Conservation (phyloP, 2,888 invertebrate genomes). For the Adineta ricciae region DNA sequence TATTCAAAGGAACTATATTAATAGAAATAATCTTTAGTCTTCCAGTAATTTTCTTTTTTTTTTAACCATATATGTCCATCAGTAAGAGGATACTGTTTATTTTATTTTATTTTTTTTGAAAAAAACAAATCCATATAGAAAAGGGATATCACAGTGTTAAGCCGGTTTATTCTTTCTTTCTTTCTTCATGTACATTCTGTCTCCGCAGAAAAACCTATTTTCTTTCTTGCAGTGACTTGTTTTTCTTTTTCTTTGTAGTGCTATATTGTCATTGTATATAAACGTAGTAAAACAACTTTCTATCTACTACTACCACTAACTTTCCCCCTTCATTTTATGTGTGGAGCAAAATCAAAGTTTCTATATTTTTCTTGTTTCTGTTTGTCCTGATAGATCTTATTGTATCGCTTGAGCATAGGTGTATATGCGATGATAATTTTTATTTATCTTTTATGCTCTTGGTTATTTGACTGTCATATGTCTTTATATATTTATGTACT, state of each 20-base stretch:
- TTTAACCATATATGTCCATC: background rate
- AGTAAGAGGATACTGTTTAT: background rate
- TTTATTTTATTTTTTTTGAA: no score
- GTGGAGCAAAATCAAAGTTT: background rate
- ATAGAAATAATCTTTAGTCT: background rate
- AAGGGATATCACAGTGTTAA: background rate
- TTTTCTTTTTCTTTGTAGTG: background rate
- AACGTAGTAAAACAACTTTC: background rate
- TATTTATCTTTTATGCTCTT: background rate
- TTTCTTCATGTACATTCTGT: background rate
- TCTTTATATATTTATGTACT: background rate
- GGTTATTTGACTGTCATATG: background rate
- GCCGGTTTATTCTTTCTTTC: background rate
- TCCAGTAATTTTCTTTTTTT: background rate
- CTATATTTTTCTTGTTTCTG: background rate
- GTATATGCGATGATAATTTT: background rate
- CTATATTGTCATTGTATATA: background rate
- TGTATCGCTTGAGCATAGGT: background rate
- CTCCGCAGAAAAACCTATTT: slow-evolving; percentile 5
- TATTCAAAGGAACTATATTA: background rate
- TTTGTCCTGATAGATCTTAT: background rate
- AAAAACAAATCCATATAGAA: background rate
- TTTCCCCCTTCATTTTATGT: background rate
- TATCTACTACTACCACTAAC: background rate
- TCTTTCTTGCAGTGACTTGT: background rate